Evolutionary conservation across 2,797 vertebrate species (phyloP), one percentile per base, ranked within the genome.

Genomic region (Mus caroli): DNA sequence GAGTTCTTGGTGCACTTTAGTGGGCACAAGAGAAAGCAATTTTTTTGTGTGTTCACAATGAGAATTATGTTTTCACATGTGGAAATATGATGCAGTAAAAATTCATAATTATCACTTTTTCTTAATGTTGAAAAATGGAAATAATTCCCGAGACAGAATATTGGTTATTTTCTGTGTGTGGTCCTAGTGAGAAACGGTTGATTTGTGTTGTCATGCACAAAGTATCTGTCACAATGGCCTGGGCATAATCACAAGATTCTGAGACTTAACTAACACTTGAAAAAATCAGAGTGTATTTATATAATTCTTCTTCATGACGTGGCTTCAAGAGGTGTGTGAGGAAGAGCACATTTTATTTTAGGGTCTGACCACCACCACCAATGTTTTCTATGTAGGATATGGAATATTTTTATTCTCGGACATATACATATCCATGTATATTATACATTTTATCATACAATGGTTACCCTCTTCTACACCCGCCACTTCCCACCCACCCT

Each of bases 101-200:
- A 40, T 17, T 22, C 43, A 43, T 54, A 96, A 88, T 80, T 85
- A 84, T 90, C 84, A 84, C 56, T 34, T 88, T 92, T 84, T 93
- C 58, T 43, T 92, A 94, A 94, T 86, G 64, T 31, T 93, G 77
- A 96, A 92, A 69, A 71, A 76, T 52, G 40, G 78, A 92, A 60
- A 22, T 69, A 37, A 86, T 90, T 83, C 85, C 54, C 62, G 76
- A 69, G 26, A 12, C 9, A 40, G 17, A 67, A 52, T 95, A 95
- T 50, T 88, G 73, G n/a, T 37, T 31, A 28, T 67, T 31, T 67
- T 31, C 58, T 64, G 28, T n/a, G 7, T n/a, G 67, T 69, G 67
- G 1, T 91, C 24, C 1, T 80, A n/a, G 24, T 82, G 40, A 40
- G 37, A 67, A 94, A 93, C 28, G 43, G n/a, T 64, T 31, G 37